Evolutionary conservation across 1,140 invertebrate genomes (phyloP), one percentile per base, ranked within the genome.

Genomic region (Periplaneta americana): DNA sequence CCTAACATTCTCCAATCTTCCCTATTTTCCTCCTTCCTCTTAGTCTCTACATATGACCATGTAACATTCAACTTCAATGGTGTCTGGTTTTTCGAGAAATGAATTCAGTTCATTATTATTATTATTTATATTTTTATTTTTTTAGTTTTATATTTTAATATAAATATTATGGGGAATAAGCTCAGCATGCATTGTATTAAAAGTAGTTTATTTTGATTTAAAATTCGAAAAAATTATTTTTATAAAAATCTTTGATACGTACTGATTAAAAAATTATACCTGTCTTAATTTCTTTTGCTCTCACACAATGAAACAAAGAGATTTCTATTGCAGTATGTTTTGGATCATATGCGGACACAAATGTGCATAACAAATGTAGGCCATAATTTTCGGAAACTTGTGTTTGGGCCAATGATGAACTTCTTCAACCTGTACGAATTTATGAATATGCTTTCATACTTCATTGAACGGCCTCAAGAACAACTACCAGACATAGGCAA

Each of bases 341-440:
- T 96, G 81, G 95, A 96, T 87, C 94, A 95, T 86, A 90, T 95
- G 83, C 88, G 94, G 80, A 92, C 93, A 0, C 94, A 94, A 83
- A 87, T 92, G 13, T 97, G 94, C 84, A 88, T 97, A 15, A 90
- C 91, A 39, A 91, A 91, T 83, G 91, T 96, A 66, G 95, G 95
- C 0, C 87, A 86, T 78, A 90, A 93, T 85, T 91, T 96, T 83
- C 90, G 92, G 77, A 90, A 89, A 17, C 86, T 97, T 8, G 90
- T 94, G 17, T 93, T 97, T 81, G 90, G 91, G 28, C 95, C 95
- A 0, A 94, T 94, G 89, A 88, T 91, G 34, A 96, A 96, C 86
- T 96, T 96, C 83, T 94, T 94, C 85, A 96, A 96, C 86, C 88
- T 96, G 5, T 96, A 94, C 84, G 95, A 96, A 86, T 96, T 96